A percentile compares a stretch with the other conserved stretches of the same genome.
These are phyloP conservation scores for Thinocorus orbignyianus DNA, from an alignment of 2,113 vertebrate species.

Conservation along the genomic window DNA sequence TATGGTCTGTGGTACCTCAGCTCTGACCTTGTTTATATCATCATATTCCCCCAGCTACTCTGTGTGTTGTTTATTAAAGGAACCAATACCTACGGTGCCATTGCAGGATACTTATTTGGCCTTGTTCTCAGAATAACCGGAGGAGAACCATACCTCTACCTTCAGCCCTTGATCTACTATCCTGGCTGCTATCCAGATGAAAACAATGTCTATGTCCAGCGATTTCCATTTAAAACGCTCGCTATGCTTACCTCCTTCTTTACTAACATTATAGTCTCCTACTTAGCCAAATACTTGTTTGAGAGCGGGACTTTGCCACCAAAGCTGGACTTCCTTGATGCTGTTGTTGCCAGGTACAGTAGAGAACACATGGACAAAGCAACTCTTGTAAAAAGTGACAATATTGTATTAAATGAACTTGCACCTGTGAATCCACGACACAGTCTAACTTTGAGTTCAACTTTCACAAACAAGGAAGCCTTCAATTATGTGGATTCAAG, in stretches of 20 bases:
- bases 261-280: slow-evolving; percentile 87
- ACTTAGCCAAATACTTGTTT: slow-evolving; percentile 91
- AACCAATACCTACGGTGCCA: slow-evolving; percentile 94
- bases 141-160: slow-evolving; percentile 91
- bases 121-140: slow-evolving; percentile 90
- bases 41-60: slow-evolving; percentile 96
- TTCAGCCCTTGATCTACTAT: slow-evolving; percentile 93
- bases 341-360: slow-evolving; percentile 92
- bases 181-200: slow-evolving; percentile 84
- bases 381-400: slow-evolving; percentile 90
- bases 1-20: slow-evolving; percentile 98
- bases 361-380: slow-evolving; percentile 97
- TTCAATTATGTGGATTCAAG: slow-evolving; percentile 84
- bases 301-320: slow-evolving; percentile 92
- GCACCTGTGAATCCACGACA: slow-evolving; percentile 85
- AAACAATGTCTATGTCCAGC: slow-evolving; percentile 83
- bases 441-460: slow-evolving; percentile 81
- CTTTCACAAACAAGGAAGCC: slow-evolving; percentile 88
- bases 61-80: slow-evolving; percentile 95
- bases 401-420: slow-evolving; percentile 91
- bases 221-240: slow-evolving; percentile 93
- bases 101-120: slow-evolving; percentile 89
- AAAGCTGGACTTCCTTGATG: slow-evolving; percentile 92
- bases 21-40: slow-evolving; percentile 95
- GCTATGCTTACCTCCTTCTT: slow-evolving; percentile 91